Evolutionary conservation across 2,888 invertebrate species (phyloP).

Genomic region (Lithosia quadra): DNA sequence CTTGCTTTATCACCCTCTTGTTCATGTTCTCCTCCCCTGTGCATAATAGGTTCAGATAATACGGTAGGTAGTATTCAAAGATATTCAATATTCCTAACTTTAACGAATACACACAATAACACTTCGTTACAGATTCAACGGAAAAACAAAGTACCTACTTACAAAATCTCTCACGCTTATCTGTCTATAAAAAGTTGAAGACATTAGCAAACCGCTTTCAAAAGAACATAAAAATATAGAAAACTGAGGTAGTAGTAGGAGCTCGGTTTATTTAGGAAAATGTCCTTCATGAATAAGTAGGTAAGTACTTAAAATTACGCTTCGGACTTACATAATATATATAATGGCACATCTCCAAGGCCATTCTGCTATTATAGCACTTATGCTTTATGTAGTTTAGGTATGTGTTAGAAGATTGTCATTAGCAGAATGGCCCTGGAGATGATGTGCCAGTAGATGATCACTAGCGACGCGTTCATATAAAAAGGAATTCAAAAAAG

Average conservation of each 20-base stretch:
- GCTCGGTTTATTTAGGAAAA: not conserved
- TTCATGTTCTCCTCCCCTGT: slow-evolving; percentile 68
- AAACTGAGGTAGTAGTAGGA: not conserved
- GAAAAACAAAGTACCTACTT: not conserved
- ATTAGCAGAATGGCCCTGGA: too few relatives aligned
- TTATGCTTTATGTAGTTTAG: too few relatives aligned
- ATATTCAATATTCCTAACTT: not conserved
- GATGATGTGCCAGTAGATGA: too few relatives aligned
- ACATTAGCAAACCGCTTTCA: not conserved
- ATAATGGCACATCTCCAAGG: too few relatives aligned
- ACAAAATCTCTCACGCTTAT: not conserved
- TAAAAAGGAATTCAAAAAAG: too few relatives aligned
- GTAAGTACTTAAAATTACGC: not conserved
- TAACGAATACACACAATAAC: not conserved
- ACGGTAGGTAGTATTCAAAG: not conserved
- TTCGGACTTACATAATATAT: too few relatives aligned
- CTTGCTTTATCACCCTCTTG: slow-evolving; percentile 73
- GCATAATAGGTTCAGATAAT: not conserved
- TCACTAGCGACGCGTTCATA: too few relatives aligned
- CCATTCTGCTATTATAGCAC: too few relatives aligned
- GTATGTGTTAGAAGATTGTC: too few relatives aligned
- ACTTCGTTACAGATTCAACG: not conserved
- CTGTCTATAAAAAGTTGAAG: not conserved
- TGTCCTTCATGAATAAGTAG: not conserved
- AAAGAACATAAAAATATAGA: not conserved